phyloP scores from a whole-genome alignment of 2,888 invertebrate genomes.

The Gandaritis pyraliata region DNA sequence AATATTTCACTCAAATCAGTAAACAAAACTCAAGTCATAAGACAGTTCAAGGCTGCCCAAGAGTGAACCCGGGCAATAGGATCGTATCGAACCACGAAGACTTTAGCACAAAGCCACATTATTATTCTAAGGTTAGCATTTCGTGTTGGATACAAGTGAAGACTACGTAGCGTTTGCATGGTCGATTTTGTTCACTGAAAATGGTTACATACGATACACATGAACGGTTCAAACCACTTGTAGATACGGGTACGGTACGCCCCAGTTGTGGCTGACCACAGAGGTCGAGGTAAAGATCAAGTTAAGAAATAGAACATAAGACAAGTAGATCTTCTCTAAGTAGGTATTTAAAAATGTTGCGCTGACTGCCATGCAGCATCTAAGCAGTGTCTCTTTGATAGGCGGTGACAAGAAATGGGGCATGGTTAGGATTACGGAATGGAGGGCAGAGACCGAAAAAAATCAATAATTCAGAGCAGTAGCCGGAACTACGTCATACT shows the following conservation, averaged over 20 bases:
- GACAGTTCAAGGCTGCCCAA: background rate
- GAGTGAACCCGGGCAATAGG: conserved; percentile 12
- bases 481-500: too few species aligned
- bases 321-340: conserved; percentile 5
- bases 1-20: background rate
- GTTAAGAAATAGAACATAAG: conserved; percentile 21
- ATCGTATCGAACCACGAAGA: conserved; percentile 4
- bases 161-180: conserved; percentile 6
- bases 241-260: conserved; percentile 23
- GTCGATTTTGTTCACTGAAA: conserved; percentile 26
- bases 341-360: too few species aligned
- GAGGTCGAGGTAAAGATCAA: conserved; percentile 47
- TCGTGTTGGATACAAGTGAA: conserved; percentile 16
- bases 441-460: too few species aligned
- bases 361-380: too few species aligned
- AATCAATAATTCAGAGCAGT: too few species aligned
- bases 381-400: too few species aligned
- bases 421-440: background rate
- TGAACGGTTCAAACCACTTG: conserved; percentile 22
- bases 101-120: conserved; percentile 18
- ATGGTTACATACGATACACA: conserved; percentile 30
- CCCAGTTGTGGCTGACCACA: conserved; percentile 48
- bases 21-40: background rate
- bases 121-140: conserved; percentile 26
- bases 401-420: too few species aligned